A percentile compares a stretch with the other conserved stretches of the same genome.
These are phyloP conservation scores for Pollenia griseotomentosa DNA, from an alignment of 2,888 invertebrate species.

Conservation along the genomic window DNA sequence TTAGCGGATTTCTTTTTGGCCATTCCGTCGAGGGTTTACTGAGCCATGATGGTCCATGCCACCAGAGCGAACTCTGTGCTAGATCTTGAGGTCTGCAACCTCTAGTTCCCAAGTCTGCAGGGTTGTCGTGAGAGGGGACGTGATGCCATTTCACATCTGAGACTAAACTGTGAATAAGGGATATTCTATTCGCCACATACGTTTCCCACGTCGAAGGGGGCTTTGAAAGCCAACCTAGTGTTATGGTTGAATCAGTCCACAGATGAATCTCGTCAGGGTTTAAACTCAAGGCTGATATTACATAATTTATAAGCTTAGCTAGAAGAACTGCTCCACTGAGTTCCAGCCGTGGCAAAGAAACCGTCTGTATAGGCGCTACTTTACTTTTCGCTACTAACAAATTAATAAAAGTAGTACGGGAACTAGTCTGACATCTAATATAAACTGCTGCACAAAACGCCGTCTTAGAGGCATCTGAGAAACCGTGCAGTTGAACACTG, in stretches of 20 bases:
- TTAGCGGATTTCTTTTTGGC: no score
- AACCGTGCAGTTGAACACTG: neutral
- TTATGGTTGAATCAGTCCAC: constrained; percentile 14
- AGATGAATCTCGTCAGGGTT: neutral
- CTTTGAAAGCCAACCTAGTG: no score
- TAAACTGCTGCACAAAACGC: no score
- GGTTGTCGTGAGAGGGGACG: no score
- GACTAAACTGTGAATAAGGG: neutral
- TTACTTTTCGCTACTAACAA: constrained; percentile 10
- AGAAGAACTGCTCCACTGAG: no score
- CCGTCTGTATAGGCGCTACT: neutral
- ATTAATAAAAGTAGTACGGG: neutral
- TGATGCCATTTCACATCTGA: neutral
- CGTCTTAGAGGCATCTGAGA: neutral
- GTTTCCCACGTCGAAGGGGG: no score
- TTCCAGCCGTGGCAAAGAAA: no score
- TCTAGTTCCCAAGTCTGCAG: neutral
- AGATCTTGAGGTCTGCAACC: constrained; percentile 31
- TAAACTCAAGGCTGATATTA: neutral
- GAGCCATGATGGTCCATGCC: constrained; percentile 28
- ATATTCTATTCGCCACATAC: no score
- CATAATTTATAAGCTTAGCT: constrained; percentile 14
- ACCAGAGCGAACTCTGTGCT: constrained; percentile 20
- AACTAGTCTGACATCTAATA: neutral
- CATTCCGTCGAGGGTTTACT: no score